phyloP scores from a whole-genome alignment of 2,797 vertebrate genomes.

The Eidolon dupreanum region DNA sequence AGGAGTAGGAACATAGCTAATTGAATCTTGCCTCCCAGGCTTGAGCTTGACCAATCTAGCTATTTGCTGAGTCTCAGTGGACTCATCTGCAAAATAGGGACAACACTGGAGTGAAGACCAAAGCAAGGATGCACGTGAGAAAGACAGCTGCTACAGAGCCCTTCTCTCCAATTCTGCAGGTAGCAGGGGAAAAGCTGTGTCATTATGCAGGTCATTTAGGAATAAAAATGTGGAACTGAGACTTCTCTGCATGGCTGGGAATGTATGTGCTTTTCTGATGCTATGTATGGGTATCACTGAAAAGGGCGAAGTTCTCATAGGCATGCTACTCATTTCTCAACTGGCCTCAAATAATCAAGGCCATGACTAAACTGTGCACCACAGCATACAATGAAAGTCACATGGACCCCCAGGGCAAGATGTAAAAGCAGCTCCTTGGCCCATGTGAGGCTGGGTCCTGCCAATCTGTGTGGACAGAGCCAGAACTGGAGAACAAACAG shows the following conservation, averaged over 20 bases:
- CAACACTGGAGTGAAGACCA: not conserved
- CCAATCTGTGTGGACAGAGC: not conserved
- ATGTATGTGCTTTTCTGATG: not conserved
- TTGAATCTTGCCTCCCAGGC: not conserved
- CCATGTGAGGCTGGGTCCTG: not conserved
- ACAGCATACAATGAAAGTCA: not conserved
- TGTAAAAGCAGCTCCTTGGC: not conserved
- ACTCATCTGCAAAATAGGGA: conserved; percentile 17
- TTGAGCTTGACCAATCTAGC: not conserved
- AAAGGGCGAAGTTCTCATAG: not conserved
- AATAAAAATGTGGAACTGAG: not conserved
- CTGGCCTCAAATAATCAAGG: not conserved
- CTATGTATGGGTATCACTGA: not conserved
- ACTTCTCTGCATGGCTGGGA: not conserved
- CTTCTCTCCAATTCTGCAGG: not conserved
- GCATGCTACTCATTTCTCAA: not conserved
- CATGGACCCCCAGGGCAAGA: not conserved
- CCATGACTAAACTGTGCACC: not conserved
- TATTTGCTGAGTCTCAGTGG: conserved; percentile 10
- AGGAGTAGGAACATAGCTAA: not conserved
- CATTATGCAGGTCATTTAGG: not conserved
- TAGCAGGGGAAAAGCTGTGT: not conserved
- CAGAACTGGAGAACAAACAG: not conserved
- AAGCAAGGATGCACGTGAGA: not conserved
- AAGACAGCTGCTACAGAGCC: not conserved